Base-by-base conservation (phyloP, 2,888 invertebrate genomes). In the Chrysina gloriosa region DNA sequence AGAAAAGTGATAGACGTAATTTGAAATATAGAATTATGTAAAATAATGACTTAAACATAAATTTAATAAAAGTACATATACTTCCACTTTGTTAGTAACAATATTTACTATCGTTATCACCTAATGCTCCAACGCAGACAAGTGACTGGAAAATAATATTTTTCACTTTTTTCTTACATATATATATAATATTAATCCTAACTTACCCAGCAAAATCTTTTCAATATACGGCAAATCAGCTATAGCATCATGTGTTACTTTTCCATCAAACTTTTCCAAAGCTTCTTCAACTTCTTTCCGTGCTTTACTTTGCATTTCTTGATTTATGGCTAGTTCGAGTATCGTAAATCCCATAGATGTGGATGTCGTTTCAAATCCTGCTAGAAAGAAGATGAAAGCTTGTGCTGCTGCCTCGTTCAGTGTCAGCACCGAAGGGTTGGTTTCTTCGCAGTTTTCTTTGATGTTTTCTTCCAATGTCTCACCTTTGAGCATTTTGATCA, bases 401-500 rank as follows among this genome's bases (percentile, higher is more conserved):
- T 76, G 76, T 9, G 75, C 76, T 9, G 73, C 70, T 3, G 71
- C 71, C 66, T 76, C 75, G 34, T 72, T 67, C 64, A 72, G 47
- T 2, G 71, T 74, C 9, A 76, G n/a, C 27, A 54, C 45, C 25
- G 34, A n/a, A 3, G 23, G 7, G 14, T 52, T n/a, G n/a, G n/a
- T 47, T 25, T 67, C 56, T 9, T 56, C 56, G 9, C 34, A 54
- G 29, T 64, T 65, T n/a, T 68, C 63, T 7, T 69, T 68, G 2
- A 80, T 45, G 5, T 70, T 52, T 39, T 58, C 58, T 2, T 39
- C 39, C 16, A 58, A 23, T 4, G 39, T 23, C 25, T 75, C 76
- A 63, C 82, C 79, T 27, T 83, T 81, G 70, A 84, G 84, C 52
- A 87, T 72, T 45, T 86, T 81, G n/a, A 85, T 80, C 47, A 87